Evolutionary conservation across 2,888 invertebrate genomes (phyloP).

Genomic region (Drosophila paucipuncta): DNA sequence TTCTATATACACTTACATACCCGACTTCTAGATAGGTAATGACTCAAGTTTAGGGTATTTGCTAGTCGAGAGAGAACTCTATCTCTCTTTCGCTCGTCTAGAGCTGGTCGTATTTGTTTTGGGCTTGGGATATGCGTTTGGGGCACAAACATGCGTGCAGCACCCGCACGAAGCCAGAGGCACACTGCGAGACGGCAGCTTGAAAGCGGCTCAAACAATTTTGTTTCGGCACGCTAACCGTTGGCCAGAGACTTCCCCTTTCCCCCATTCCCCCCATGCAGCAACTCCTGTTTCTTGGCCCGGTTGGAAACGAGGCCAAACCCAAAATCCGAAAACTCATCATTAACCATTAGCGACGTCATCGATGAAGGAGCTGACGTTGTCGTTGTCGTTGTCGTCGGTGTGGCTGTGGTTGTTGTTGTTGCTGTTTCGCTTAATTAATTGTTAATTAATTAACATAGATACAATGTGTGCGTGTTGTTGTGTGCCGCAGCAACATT

Average conservation of each 20-base stretch:
- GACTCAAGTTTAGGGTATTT: not conserved
- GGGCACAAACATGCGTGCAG: constrained; percentile 40
- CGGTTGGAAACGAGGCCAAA: constrained; percentile 69
- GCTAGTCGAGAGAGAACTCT: not conserved
- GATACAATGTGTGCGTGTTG: constrained; percentile 64
- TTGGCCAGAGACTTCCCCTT: constrained; percentile 13
- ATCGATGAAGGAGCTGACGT: constrained; percentile 58
- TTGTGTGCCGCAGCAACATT: constrained; percentile 36
- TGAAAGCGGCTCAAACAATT: constrained; percentile 61
- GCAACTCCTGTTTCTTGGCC: constrained; percentile 2
- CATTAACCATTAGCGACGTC: constrained; percentile 80
- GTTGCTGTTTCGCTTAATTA: constrained; percentile 72
- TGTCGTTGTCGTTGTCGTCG: constrained; percentile 35
- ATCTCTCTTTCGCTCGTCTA: not conserved
- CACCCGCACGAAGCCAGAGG: constrained; percentile 44
- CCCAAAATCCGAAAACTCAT: constrained; percentile 70
- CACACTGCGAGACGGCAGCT: constrained; percentile 38
- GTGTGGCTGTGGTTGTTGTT: constrained; percentile 30
- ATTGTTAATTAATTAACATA: constrained; percentile 81
- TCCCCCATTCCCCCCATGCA: not conserved
- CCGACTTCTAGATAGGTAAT: no score
- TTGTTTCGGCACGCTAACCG: constrained; percentile 72
- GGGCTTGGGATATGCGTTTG: constrained; percentile 40
- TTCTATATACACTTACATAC: not conserved
- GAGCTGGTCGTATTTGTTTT: not conserved